These are phyloP conservation scores for Pristionchus japonicus DNA, from an alignment of 2,888 invertebrate species.

Conservation along the genomic window DNA sequence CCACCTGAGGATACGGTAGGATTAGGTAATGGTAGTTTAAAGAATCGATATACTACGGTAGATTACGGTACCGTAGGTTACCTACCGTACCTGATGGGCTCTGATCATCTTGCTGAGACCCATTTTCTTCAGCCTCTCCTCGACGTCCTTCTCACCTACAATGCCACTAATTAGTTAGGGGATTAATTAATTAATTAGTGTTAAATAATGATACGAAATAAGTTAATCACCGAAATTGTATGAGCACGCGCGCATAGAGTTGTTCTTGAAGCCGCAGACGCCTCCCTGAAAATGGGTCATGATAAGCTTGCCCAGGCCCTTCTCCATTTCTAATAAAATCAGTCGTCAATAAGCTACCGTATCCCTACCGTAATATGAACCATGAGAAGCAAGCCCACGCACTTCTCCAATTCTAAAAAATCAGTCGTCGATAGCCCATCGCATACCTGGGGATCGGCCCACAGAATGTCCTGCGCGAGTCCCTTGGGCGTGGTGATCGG, in stretches of 20 bases:
- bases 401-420: too few species aligned
- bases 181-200: too few species aligned
- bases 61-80: neutral
- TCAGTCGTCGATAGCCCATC: too few species aligned
- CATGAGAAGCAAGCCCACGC: too few species aligned
- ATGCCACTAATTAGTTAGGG: too few species aligned
- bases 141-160: conserved; percentile 50
- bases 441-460: conserved; percentile 52
- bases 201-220: neutral
- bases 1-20: conserved; percentile 36
- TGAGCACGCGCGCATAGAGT: conserved; percentile 51
- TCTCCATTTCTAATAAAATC: too few species aligned
- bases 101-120: conserved; percentile 44
- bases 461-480: conserved; percentile 55
- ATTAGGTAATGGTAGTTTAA: too few species aligned
- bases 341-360: neutral
- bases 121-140: conserved; percentile 45
- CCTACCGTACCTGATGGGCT: conserved; percentile 43
- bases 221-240: conserved; percentile 48
- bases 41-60: too few species aligned
- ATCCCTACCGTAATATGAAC: too few species aligned
- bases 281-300: neutral
- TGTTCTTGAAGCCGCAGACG: conserved; percentile 47
- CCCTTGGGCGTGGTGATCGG: conserved; percentile 45
- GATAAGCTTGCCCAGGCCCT: neutral